Evolutionary conservation across 2,113 vertebrate species (phyloP).

Genomic region (Neodon shergylaensis): DNA sequence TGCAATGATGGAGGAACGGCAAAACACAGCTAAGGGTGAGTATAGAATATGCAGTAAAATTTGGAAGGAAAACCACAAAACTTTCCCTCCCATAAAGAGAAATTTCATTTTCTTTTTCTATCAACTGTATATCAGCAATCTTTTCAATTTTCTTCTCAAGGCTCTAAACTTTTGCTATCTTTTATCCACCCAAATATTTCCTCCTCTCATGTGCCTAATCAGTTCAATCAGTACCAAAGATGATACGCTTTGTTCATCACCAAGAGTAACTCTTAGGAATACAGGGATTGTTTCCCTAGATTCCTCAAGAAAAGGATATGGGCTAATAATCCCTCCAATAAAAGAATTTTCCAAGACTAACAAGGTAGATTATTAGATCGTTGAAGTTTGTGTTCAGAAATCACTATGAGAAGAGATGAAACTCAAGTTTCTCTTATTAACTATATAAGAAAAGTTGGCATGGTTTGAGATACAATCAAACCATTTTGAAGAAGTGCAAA

Average conservation of each 20-base stretch:
- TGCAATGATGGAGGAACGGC: neutral
- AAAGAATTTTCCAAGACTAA: constrained; percentile 21
- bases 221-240: constrained; percentile 18
- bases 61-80: neutral
- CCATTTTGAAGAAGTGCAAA: neutral
- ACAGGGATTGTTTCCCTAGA: neutral
- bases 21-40: neutral
- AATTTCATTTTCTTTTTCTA: neutral
- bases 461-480: neutral
- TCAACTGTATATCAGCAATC: neutral
- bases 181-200: neutral
- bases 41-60: neutral
- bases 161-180: neutral
- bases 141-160: neutral
- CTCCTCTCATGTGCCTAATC: neutral
- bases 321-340: neutral
- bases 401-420: neutral
- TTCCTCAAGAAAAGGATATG: neutral
- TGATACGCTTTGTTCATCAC: neutral
- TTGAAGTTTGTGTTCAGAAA: neutral
- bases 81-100: neutral
- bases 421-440: neutral
- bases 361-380: constrained; percentile 42
- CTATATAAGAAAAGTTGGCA: neutral
- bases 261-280: neutral